Percentiles rank a stretch among this genome's conserved stretches.
Evolutionary conservation across 2,113 vertebrate genomes (phyloP).

Genomic region (Pyrgilauda ruficollis): DNA sequence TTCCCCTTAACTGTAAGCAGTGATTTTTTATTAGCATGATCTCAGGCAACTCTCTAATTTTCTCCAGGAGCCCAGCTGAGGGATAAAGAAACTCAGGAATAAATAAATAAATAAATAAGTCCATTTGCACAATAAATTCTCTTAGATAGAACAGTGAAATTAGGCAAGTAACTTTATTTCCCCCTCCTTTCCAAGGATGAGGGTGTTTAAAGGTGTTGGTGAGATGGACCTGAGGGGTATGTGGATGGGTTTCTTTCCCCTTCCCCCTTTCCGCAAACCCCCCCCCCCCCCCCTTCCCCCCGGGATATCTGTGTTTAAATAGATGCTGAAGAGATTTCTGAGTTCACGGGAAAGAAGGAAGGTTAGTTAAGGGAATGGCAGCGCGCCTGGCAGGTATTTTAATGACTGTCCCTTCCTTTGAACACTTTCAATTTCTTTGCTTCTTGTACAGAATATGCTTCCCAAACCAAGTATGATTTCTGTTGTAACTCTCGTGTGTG

Average conservation of each 20-base stretch:
- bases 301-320: not conserved
- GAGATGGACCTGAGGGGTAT: not conserved
- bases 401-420: conserved; percentile 13
- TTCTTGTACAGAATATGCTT: not conserved
- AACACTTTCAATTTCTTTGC: not conserved
- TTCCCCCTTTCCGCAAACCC: not conserved
- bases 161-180: not conserved
- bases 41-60: not conserved
- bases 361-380: not conserved
- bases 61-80: not conserved
- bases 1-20: not conserved
- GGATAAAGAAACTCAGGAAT: not conserved
- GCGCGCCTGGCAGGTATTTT: conserved; percentile 36
- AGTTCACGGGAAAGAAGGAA: not conserved
- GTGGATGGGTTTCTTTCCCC: not conserved
- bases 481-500: not conserved
- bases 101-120: not conserved
- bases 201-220: not conserved
- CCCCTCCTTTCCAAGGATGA: not conserved
- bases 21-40: not conserved
- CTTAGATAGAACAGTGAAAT: not conserved
- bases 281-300: accelerated
- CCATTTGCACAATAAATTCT: not conserved
- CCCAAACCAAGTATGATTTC: not conserved
- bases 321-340: not conserved